Evolutionary conservation across 2,113 vertebrate genomes (phyloP).

Genomic region (Empidonax traillii): DNA sequence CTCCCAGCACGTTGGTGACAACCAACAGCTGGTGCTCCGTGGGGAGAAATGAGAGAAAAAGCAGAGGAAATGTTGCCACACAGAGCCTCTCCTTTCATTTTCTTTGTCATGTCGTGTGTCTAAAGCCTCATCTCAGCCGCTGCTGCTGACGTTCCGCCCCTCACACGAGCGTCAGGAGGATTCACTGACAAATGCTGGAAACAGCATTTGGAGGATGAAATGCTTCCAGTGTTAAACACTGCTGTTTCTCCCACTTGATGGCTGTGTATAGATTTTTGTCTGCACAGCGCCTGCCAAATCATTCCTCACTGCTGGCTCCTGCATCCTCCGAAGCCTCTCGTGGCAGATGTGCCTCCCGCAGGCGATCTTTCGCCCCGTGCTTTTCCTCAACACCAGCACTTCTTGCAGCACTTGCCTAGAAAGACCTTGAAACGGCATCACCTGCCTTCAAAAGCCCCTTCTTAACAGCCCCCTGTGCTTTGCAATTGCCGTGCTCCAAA

Average conservation of each 20-base stretch:
- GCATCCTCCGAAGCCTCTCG: neutral
- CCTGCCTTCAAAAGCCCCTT: neutral
- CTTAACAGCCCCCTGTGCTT: neutral
- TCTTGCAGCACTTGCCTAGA: neutral
- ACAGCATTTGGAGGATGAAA: neutral
- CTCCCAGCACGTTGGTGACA: neutral
- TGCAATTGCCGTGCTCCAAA: neutral
- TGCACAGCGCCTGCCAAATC: neutral
- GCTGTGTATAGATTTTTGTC: neutral
- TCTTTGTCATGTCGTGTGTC: neutral
- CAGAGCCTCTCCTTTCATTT: conserved; percentile 2
- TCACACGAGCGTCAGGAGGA: neutral
- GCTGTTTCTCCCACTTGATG: neutral
- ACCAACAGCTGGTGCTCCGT: neutral
- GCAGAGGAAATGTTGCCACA: neutral
- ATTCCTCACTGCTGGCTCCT: neutral
- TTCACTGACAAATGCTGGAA: conserved; percentile 3
- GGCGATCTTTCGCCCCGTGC: neutral
- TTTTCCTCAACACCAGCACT: neutral
- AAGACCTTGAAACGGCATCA: neutral
- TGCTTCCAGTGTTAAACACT: conserved; percentile 11
- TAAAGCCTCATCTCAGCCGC: conserved; percentile 1
- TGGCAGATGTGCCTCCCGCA: neutral
- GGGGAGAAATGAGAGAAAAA: neutral
- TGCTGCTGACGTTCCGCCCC: conserved; percentile 13